A percentile compares a stretch with the other conserved stretches of the same genome.
phyloP scores from a whole-genome alignment of 2,113 vertebrate species.

The Falcunculus frontatus region DNA sequence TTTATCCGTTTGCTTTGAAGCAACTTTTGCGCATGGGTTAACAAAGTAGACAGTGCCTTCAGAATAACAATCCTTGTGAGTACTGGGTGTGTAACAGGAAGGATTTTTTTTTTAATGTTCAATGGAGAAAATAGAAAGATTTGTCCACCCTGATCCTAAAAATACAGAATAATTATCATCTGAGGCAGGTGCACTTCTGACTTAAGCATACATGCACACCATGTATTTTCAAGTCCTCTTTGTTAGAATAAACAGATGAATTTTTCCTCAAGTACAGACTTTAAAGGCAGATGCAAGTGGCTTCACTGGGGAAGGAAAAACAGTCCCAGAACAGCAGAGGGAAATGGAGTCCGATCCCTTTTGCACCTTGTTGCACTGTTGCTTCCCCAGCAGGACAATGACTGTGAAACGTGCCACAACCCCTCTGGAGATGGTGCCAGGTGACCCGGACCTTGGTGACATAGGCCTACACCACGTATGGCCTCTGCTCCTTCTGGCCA shows the following conservation, averaged over 20 bases:
- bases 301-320: neutral
- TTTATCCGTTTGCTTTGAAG: neutral
- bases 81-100: conserved; percentile 63
- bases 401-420: neutral
- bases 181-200: conserved; percentile 56
- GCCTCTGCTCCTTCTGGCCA: neutral
- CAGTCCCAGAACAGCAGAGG: neutral
- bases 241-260: neutral
- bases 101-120: neutral
- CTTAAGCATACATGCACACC: neutral
- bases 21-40: neutral
- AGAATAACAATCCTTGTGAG: conserved; percentile 5
- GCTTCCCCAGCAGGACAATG: neutral
- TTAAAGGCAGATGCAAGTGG: neutral
- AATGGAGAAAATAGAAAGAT: conserved; percentile 61
- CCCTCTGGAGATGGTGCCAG: neutral
- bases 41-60: neutral
- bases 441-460: neutral
- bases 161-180: conserved; percentile 56
- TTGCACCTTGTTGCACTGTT: neutral
- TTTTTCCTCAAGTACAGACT: neutral
- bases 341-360: neutral
- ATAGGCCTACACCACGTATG: neutral
- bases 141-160: conserved; percentile 44
- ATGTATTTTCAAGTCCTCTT: neutral